phyloP scores from a whole-genome alignment of 23 tunicate species.

The Ascidia mentula region DNA sequence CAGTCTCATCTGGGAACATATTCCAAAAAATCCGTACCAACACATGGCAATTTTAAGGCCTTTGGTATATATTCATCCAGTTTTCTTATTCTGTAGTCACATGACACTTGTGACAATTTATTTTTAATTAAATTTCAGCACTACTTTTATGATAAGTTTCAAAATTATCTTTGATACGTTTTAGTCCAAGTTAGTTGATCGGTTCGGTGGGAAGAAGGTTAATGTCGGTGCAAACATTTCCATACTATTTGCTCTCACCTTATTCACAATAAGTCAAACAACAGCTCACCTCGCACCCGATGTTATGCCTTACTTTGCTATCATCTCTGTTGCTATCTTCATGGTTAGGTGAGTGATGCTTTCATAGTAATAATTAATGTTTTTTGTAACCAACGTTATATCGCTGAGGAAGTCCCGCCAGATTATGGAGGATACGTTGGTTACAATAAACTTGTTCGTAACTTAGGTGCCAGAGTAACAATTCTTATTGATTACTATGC shows the following conservation, averaged over 20 bases:
- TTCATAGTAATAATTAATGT: too few relatives aligned
- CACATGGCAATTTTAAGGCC: too few relatives aligned
- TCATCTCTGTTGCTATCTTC: conserved; percentile 11
- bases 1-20: neutral
- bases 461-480: too few relatives aligned
- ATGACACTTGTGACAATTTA: neutral
- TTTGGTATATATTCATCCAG: neutral
- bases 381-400: too few relatives aligned
- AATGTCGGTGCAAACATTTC: neutral
- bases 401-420: too few relatives aligned
- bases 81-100: neutral
- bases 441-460: too few relatives aligned
- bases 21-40: too few relatives aligned
- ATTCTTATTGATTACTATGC: too few relatives aligned
- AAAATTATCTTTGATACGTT: neutral
- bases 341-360: neutral
- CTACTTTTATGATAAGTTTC: neutral
- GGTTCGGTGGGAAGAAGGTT: neutral
- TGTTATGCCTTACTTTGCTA: conserved; percentile 15
- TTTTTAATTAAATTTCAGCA: neutral
- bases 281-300: conserved; percentile 9
- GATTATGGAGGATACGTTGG: too few relatives aligned
- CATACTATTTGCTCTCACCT: neutral
- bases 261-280: conserved; percentile 2
- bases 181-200: neutral